Conservation (phyloP, 2,797 vertebrate genomes). For the Tenualosa thibaudeaui region DNA sequence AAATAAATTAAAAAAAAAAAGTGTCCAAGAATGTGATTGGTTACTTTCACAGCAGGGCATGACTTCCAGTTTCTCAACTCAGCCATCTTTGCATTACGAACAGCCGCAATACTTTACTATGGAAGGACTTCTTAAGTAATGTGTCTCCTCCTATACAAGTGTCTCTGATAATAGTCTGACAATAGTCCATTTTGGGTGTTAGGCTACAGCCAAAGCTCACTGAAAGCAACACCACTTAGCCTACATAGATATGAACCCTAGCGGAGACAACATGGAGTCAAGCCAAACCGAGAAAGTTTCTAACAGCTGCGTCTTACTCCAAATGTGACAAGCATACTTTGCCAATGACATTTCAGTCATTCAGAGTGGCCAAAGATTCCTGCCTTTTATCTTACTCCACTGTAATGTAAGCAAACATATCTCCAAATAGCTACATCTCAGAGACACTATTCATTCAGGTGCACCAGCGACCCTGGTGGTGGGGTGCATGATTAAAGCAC, state of each 20-base stretch:
- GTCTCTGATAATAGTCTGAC: no score
- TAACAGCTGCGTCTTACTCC: neutral
- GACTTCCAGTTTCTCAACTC: no score
- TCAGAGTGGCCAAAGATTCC: neutral
- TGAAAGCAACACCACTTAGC: neutral
- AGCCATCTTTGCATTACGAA: no score
- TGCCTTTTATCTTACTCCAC: neutral
- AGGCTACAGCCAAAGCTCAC: neutral
- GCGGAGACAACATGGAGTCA: neutral
- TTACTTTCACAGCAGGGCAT: no score
- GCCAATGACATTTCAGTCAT: neutral
- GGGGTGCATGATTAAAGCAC: constrained; percentile 26
- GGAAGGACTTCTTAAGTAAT: no score
- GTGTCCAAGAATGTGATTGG: no score
- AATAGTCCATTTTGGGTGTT: no score
- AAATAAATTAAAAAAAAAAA: no score
- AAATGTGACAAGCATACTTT: neutral
- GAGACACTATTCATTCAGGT: neutral
- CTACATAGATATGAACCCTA: neutral
- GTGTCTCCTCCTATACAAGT: no score
- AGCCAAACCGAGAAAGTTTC: neutral
- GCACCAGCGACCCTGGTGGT: neutral
- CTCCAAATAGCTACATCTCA: neutral
- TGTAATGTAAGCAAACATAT: neutral
- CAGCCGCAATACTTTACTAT: no score